These are phyloP conservation scores for Smutsia temminckii DNA, from an alignment of 2,797 vertebrate genomes.

Conservation along the genomic window DNA sequence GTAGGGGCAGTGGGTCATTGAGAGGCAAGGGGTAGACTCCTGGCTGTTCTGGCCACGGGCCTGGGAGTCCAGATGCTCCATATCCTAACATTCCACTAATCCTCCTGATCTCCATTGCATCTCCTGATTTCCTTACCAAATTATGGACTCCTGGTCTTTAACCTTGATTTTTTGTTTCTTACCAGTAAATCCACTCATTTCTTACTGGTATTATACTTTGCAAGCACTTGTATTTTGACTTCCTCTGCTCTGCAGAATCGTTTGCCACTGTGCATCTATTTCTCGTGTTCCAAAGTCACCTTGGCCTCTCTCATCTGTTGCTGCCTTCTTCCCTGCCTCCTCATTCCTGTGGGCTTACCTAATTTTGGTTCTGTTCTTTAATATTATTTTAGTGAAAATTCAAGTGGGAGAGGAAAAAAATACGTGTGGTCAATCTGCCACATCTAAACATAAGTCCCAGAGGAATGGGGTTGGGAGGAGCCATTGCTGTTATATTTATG, in stretches of 20 bases:
- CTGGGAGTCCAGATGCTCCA: not conserved
- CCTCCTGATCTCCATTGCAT: not conserved
- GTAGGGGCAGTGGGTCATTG: rapidly evolving
- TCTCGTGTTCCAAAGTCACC: not conserved
- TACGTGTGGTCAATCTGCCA: not conserved
- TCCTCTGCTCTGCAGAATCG: not conserved
- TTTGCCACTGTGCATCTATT: not conserved
- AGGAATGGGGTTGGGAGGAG: not conserved
- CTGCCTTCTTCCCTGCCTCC: not conserved
- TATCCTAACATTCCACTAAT: not conserved
- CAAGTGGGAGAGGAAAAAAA: not conserved
- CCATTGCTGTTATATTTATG: not conserved
- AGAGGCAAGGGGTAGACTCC: not conserved
- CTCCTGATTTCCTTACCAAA: not conserved
- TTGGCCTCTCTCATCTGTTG: not conserved
- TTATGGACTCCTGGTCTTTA: not conserved
- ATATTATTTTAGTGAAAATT: conserved; percentile 39
- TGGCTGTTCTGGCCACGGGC: not conserved
- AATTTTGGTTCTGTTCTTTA: conserved; percentile 25
- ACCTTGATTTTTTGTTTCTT: too few species aligned
- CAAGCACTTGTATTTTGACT: not conserved
- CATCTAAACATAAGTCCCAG: not conserved
- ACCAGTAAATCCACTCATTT: not conserved
- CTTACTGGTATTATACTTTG: not conserved
- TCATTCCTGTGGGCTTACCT: not conserved